phyloP scores from a whole-genome alignment of 1,140 invertebrate species.

The Drosophila sechellia region DNA sequence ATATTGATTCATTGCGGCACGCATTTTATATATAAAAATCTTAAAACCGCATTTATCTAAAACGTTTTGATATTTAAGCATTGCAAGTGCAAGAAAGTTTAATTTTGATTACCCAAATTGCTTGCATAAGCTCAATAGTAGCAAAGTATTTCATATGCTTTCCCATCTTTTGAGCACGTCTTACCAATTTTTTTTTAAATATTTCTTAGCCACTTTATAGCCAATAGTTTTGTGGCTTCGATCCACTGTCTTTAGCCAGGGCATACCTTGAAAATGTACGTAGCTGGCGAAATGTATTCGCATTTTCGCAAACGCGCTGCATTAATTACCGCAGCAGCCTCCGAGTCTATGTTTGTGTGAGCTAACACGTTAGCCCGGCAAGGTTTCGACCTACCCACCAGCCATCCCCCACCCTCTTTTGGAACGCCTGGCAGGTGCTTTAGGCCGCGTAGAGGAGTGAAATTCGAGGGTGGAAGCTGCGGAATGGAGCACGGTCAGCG shows the following conservation, averaged over 20 bases:
- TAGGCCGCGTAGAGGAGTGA: conserved; percentile 28
- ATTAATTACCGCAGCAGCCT: conserved; percentile 81
- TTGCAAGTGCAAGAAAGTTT: neutral
- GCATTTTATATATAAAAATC: neutral
- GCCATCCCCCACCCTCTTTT: neutral
- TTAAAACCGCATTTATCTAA: neutral
- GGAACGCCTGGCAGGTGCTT: conserved; percentile 54
- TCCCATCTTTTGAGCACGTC: too few relatives aligned
- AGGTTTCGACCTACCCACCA: neutral
- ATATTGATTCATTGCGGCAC: conserved; percentile 3
- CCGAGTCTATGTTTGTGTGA: conserved; percentile 36
- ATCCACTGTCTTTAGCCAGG: conserved; percentile 25
- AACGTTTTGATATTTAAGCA: neutral
- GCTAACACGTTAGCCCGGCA: conserved; percentile 36
- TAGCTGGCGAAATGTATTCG: conserved; percentile 77
- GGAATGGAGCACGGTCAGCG: conserved; percentile 65
- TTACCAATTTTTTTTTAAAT: too few relatives aligned
- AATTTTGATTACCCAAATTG: too few relatives aligned
- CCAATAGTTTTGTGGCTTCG: neutral
- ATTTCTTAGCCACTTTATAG: too few relatives aligned
- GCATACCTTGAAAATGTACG: conserved; percentile 55
- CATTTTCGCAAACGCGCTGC: conserved; percentile 82
- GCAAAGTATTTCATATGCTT: too few relatives aligned
- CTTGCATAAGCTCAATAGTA: neutral
- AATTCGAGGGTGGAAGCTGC: neutral